Base-by-base conservation (phyloP, 1,140 invertebrate species). In the Schlechtendalia chinensis region DNA sequence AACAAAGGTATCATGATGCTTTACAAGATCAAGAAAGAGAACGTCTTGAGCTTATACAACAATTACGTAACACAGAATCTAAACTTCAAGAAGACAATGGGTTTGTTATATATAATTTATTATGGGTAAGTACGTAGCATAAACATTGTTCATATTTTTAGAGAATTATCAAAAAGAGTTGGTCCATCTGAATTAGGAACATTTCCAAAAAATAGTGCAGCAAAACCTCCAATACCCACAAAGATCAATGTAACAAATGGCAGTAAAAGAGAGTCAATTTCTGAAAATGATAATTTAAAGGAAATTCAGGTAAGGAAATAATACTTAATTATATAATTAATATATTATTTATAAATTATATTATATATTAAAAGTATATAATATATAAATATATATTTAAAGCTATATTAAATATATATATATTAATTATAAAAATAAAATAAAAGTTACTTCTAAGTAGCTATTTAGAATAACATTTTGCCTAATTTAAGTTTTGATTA, bases 1-100 rank as follows among this genome's bases (percentile, higher is more conserved):
- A 92, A 83, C 90, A 91, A 82, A 88, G 87, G 82, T 85, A 91
- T 75, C 90, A 91, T 84, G 90, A 91, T 84, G 89, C 89, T 79
- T 88, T 90, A 84, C 89, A 89, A 39, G 83, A 89, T 83, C 87
- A 89, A 84, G 90, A 88, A 82, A 87, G 87, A 83, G 90, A 89
- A 83, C 85, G 81, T 32, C 82, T 88, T 82, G 88, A 88, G 84
- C 86, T 89, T 67, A 85, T 88, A 67, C 87, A 86, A 82, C 89
- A 88, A 84, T 83, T 89, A 82, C 87, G 87, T 58, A 85, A 83
- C 11, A 86, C 86, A 5, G 88, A 89, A 82, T 87, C 87, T 79
- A 85, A 87, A 83, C 82, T 88, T 17, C 85, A 87, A 81, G 86
- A 85, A 81, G 87, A 88, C 79, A 86, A 85, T 87, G 87, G 80